A percentile compares a stretch with the other conserved stretches of the same genome.
These are phyloP conservation scores for Brachionus sp. DNA, from an alignment of 1,140 invertebrate genomes.

Conservation along the genomic window DNA sequence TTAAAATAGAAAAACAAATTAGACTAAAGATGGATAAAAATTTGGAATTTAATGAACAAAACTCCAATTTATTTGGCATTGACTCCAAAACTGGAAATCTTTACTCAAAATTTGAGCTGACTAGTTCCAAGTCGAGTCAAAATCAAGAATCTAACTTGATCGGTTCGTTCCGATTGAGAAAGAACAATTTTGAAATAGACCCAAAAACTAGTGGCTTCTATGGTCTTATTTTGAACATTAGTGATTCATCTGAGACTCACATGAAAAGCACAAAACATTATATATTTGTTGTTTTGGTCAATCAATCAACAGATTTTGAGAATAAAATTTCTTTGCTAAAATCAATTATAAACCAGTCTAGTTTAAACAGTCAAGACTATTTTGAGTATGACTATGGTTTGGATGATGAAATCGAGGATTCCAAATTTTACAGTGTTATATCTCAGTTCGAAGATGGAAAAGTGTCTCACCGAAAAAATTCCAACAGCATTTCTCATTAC, in stretches of 20 bases:
- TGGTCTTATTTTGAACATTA: slow-evolving; percentile 4
- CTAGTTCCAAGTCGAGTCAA: background rate
- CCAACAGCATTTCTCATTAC: background rate
- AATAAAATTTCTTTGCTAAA: background rate
- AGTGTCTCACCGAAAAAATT: background rate
- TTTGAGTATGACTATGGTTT: background rate
- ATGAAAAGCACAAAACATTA: background rate
- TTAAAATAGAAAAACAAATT: slow-evolving; percentile 42
- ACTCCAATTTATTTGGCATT: background rate
- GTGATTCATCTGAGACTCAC: background rate
- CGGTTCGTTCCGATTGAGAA: background rate
- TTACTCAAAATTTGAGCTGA: background rate
- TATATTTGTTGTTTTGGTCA: background rate
- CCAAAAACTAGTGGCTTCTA: background rate
- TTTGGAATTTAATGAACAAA: background rate
- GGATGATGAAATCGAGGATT: background rate
- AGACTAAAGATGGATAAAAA: background rate
- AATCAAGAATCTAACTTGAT: background rate
- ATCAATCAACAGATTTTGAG: background rate
- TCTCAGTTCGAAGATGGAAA: slow-evolving; percentile 2
- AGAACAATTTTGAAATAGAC: background rate
- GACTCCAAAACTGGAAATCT: slow-evolving; percentile 7
- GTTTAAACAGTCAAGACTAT: background rate
- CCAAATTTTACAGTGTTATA: background rate
- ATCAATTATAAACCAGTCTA: background rate